A percentile compares a stretch with the other conserved stretches of the same genome.
Conservation (phyloP, 2,797 vertebrate species). For the Gallirallus australis region DNA sequence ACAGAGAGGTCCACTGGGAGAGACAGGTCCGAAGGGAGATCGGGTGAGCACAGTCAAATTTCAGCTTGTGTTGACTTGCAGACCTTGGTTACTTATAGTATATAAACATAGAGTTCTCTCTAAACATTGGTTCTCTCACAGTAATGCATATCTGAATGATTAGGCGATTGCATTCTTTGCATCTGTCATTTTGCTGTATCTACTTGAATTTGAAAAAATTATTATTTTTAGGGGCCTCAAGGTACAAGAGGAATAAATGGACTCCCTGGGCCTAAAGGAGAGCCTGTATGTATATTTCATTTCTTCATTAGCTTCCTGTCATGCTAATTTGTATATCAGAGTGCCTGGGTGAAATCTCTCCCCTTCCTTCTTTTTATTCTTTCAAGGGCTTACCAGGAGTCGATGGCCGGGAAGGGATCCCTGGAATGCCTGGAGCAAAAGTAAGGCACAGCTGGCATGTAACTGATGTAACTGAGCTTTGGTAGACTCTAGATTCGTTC, state of each 20-base stretch:
- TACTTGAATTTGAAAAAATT: neutral
- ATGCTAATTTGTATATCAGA: neutral
- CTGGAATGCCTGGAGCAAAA: slow-evolving; percentile 95
- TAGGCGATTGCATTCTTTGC: neutral
- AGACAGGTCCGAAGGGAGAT: slow-evolving; percentile 90
- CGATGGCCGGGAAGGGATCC: slow-evolving; percentile 93
- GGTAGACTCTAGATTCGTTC: neutral
- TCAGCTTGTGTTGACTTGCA: neutral
- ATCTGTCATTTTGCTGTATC: neutral
- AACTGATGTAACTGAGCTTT: neutral
- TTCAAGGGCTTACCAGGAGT: slow-evolving; percentile 92
- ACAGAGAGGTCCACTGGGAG: slow-evolving; percentile 90
- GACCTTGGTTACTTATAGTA: neutral
- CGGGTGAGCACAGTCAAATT: slow-evolving; percentile 77
- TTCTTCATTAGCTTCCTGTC: neutral
- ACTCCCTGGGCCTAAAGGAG: slow-evolving; percentile 94
- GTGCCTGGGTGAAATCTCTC: neutral
- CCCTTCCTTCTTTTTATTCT: neutral
- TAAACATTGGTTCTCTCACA: neutral
- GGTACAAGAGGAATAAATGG: slow-evolving; percentile 93
- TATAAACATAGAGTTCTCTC: neutral
- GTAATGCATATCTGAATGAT: neutral
- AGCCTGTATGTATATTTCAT: slow-evolving; percentile 82
- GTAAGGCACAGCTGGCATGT: slow-evolving; percentile 74
- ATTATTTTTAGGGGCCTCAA: slow-evolving; percentile 83